Evolutionary conservation across 2,888 invertebrate genomes (phyloP).

Genomic region (Trichacis sp.): DNA sequence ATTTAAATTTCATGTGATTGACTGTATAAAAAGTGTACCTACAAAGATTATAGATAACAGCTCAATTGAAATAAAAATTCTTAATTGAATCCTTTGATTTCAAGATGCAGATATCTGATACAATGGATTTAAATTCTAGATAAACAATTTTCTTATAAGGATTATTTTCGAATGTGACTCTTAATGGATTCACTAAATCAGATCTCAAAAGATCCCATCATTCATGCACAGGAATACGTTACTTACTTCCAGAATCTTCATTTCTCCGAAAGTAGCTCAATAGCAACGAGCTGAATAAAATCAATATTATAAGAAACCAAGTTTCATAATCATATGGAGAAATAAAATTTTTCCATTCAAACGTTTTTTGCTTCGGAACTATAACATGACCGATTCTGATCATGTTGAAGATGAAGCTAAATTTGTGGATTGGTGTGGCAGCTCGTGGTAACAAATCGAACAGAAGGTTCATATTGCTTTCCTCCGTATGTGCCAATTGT

Average conservation of each 20-base stretch:
- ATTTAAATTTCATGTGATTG: too few species aligned
- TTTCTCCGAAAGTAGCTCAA: conserved; percentile 17
- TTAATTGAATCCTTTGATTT: too few species aligned
- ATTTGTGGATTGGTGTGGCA: conserved; percentile 23
- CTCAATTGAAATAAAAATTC: too few species aligned
- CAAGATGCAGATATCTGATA: too few species aligned
- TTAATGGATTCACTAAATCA: too few species aligned
- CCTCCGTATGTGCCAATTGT: conserved; percentile 29
- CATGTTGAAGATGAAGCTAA: conserved; percentile 21
- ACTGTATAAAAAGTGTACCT: too few species aligned
- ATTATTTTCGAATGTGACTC: too few species aligned
- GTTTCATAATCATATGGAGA: conserved; percentile 26
- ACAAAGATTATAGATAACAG: too few species aligned
- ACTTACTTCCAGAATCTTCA: conserved; percentile 20
- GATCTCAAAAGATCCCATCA: too few species aligned
- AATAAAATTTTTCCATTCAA: conserved; percentile 24
- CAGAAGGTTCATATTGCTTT: conserved; percentile 35
- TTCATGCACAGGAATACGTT: too few species aligned
- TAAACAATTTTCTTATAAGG: too few species aligned
- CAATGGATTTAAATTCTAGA: too few species aligned
- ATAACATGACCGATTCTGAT: conserved; percentile 26
- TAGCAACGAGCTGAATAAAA: conserved; percentile 14
- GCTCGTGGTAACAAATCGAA: conserved; percentile 36
- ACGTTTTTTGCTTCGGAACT: conserved; percentile 12
- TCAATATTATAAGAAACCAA: conserved; percentile 24